Base-by-base conservation (phyloP, 1,140 invertebrate species). In the Meloidogyne hapla region DNA sequence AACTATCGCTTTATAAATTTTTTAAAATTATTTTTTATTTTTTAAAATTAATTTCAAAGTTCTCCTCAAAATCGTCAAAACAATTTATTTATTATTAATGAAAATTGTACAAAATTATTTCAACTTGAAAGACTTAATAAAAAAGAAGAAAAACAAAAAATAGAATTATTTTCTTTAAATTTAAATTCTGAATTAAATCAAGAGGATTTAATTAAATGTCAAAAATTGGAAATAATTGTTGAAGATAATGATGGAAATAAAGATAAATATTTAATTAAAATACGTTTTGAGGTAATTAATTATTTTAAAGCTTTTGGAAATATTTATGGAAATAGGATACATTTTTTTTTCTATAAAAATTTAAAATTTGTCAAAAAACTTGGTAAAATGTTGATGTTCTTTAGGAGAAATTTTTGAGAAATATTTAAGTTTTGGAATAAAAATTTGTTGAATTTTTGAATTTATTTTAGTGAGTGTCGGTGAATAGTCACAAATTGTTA, bases 41-140 rank as follows among this genome's bases (percentile, higher is more conserved):
- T 48, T 48, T 1, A 18, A n/a, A n/a, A 56, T 21, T 56, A 33
- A n/a, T 45, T 38, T 38, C 9, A 45, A 40, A 78, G 26, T 42
- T 75, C 3, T n/a, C 33, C 23, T 8, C 15, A 65, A 21, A 62
- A 78, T 26, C 33, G 40, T 26, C 45, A 33, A 28, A 76, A 73
- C 40, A 73, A 45, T 15, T 6, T 48, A 21, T 75, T 26, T 9
- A 38, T 70, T n/a, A 56, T n/a, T 42, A 45, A 33, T 21, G 21
- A 33, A 26, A 72, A 72, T 72, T 25, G 56, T 56, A 63, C 70
- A 61, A 61, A 63, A 63, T 61, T 63, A 40, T 72, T 72, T 38
- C 13, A 33, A 69, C n/a, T 61, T 56, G 13, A 61, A 5, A 21
- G 28, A 21, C 23, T 61, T 18, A 25, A 21, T 63, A 56, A 69